Conservation (phyloP, 2,797 vertebrate species). For the Channa striata region DNA sequence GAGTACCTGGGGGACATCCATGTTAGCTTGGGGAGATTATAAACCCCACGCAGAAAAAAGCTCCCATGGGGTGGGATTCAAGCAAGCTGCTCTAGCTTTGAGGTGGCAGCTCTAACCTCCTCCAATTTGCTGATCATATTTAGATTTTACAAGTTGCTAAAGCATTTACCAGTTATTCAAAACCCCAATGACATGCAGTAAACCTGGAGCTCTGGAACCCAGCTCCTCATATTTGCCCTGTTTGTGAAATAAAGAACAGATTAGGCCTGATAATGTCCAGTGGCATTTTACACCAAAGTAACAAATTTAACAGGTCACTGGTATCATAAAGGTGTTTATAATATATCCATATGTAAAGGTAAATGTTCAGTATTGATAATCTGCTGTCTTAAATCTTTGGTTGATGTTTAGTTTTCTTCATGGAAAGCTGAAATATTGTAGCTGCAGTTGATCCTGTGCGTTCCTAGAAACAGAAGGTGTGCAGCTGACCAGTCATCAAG, state of each 20-base stretch:
- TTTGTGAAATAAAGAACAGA: slow-evolving; percentile 14
- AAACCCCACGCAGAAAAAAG: too few species aligned
- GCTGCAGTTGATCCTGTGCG: too few species aligned
- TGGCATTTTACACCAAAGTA: slow-evolving; percentile 4
- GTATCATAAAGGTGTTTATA: not conserved
- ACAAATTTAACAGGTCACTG: slow-evolving; percentile 7
- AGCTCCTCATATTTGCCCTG: not conserved
- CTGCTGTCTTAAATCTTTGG: slow-evolving; percentile 17
- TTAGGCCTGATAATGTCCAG: not conserved
- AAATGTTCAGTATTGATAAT: not conserved
- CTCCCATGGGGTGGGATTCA: too few species aligned
- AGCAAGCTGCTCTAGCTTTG: too few species aligned
- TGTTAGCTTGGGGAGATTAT: not conserved
- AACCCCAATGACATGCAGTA: not conserved
- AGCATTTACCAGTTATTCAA: not conserved
- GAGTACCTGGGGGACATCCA: not conserved
- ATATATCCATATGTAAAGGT: not conserved
- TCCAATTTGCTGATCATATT: not conserved
- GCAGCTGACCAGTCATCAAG: not conserved
- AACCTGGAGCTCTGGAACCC: not conserved
- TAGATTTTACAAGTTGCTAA: not conserved
- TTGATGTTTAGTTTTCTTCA: slow-evolving; percentile 7
- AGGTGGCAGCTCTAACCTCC: too few species aligned
- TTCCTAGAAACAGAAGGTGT: slow-evolving; percentile 5
- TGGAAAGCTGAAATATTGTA: not conserved